phyloP scores from a whole-genome alignment of 2,888 invertebrate species.

The Lasioglossum pauxillum region DNA sequence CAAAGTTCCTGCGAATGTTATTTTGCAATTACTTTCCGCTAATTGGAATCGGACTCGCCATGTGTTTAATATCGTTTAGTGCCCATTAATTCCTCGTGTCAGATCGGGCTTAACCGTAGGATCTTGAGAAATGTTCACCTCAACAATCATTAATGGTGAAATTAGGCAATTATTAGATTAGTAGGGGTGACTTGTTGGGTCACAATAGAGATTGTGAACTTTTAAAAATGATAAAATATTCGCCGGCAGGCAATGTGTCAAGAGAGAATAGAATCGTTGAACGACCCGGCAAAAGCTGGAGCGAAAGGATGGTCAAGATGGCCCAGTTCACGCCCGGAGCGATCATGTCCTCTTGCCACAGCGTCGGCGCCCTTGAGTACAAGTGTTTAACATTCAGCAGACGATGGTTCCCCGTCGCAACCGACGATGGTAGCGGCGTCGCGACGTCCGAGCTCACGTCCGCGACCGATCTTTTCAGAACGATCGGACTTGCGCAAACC shows the following conservation, averaged over 20 bases:
- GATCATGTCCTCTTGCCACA: conserved; percentile 64
- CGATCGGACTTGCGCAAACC: conserved; percentile 78
- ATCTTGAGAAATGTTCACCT: background rate
- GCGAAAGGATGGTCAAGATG: conserved; percentile 56
- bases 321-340: conserved; percentile 75
- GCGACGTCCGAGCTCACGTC: conserved; percentile 59
- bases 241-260: too few species aligned
- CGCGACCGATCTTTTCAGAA: conserved; percentile 78
- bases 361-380: conserved; percentile 69
- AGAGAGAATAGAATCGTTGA: background rate
- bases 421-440: conserved; percentile 34
- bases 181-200: too few species aligned
- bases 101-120: background rate
- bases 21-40: background rate
- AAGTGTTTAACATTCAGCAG: conserved; percentile 76
- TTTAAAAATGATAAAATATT: too few species aligned
- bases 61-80: background rate
- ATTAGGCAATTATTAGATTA: background rate
- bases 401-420: conserved; percentile 56
- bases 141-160: background rate
- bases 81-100: background rate
- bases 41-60: background rate
- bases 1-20: background rate
- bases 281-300: background rate
- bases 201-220: too few species aligned